These are phyloP conservation scores for Leucosticte australis DNA, from an alignment of 2,113 vertebrate species.

Conservation along the genomic window DNA sequence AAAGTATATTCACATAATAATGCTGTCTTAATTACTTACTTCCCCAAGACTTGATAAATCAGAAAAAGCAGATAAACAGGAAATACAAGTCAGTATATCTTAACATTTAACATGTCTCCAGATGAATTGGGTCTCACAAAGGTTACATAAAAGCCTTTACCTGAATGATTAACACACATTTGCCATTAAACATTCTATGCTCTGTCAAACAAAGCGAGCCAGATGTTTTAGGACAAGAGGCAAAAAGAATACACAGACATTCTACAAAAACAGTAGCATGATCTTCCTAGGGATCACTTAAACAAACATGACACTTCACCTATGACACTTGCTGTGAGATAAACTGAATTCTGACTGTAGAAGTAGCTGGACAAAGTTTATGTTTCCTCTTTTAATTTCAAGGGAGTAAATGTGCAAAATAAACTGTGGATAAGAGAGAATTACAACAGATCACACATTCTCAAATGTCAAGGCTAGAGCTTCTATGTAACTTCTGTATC, in stretches of 20 bases:
- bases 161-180: neutral
- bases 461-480: neutral
- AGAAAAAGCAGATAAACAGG: conserved; percentile 3
- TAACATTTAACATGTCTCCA: neutral
- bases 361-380: neutral
- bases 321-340: neutral
- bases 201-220: neutral
- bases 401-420: neutral
- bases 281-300: neutral
- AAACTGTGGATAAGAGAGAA: neutral
- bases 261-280: neutral
- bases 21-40: conserved; percentile 17
- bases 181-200: neutral
- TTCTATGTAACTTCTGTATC: neutral
- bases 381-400: too few species aligned
- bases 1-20: conserved; percentile 29
- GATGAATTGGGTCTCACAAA: neutral
- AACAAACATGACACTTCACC: neutral
- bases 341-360: neutral
- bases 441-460: neutral
- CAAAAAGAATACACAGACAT: neutral
- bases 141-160: neutral
- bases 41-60: conserved; percentile 4
- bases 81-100: neutral
- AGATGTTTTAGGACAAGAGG: neutral